Evolutionary conservation across 1,140 invertebrate species (phyloP), one percentile per base, ranked within the genome.

Genomic region (Drosophila subpulchrella): DNA sequence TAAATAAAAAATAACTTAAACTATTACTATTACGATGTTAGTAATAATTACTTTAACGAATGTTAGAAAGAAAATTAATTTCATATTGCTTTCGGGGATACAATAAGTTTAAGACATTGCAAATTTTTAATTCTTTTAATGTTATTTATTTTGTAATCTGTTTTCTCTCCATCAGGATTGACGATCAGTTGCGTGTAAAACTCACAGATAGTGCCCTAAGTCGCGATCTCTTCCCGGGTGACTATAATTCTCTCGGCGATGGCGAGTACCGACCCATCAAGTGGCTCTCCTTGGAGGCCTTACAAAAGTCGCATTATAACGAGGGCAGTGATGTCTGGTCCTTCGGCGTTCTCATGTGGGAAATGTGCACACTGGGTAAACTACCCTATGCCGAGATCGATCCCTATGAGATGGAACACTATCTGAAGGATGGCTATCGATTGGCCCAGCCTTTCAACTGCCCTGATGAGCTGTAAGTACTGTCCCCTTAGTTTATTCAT

Each of bases 231-330:
- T 99, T 99, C 92, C 97, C 98, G 0, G 95, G 95, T 5, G 98
- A 99, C 92, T 99, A 99, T 93, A 96, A 98, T 91, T 98, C 97
- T 91, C 93, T 98, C 55, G 97, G 97, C 5, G 98, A 99, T 93
- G 98, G 98, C 85, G 98, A 99, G 92, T 98, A 98, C 93, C 94
- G 98, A 68, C 98, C 98, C 10, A 96, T 99, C 65, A 99, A 98
- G 93, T 99, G 98, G 98, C 93, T 99, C 75, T 96, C 98, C 1
- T 93, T 98, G 30, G 98, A 99, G 92, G 95, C 97, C 50, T 93
- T 99, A 47, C 93, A 96, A 12, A 96, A 96, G 82, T 96, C 96
- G 76, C 95, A 95, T 82, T 98, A 97, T 92, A 96, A 96, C 20
- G 95, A 96, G 17, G 95, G 97, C 38, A 96, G 97, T 46, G 98